phyloP scores from a whole-genome alignment of 2,888 invertebrate genomes.

The Microctonus brassicae region DNA sequence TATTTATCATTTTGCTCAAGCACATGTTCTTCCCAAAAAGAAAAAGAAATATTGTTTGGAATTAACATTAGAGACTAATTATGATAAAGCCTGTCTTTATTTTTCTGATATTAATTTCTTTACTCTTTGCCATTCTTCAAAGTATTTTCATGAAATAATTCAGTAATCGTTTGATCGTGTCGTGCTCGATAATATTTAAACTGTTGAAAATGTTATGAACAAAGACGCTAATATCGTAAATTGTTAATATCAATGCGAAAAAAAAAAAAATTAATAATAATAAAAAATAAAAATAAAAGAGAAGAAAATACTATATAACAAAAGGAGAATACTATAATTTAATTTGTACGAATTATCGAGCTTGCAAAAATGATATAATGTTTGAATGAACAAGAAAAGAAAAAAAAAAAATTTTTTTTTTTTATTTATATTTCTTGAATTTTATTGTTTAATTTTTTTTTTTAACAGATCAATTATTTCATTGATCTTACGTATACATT shows the following conservation, averaged over 20 bases:
- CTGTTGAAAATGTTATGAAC: background rate
- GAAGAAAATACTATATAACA: background rate
- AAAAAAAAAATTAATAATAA: background rate
- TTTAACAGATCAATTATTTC: background rate
- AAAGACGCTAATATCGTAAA: background rate
- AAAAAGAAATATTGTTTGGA: too few species aligned
- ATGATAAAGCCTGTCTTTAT: too few species aligned
- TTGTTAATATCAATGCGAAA: background rate
- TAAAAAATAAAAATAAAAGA: background rate
- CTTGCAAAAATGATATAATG: background rate
- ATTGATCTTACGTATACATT: background rate
- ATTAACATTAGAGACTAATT: too few species aligned
- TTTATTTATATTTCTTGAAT: too few species aligned
- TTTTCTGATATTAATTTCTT: background rate
- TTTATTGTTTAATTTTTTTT: too few species aligned
- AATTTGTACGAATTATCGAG: background rate
- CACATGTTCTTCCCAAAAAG: background rate
- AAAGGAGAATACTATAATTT: background rate
- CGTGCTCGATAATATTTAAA: background rate
- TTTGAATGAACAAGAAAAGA: background rate
- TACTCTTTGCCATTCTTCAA: background rate
- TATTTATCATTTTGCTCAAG: conserved; percentile 42
- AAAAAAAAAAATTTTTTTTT: background rate
- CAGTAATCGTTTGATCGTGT: conserved; percentile 2
- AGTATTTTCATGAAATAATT: background rate